Percentiles rank a stretch among this genome's conserved stretches.
These are phyloP conservation scores for Craseonycteris thonglongyai DNA, from an alignment of 2,113 vertebrate genomes.

Conservation along the genomic window DNA sequence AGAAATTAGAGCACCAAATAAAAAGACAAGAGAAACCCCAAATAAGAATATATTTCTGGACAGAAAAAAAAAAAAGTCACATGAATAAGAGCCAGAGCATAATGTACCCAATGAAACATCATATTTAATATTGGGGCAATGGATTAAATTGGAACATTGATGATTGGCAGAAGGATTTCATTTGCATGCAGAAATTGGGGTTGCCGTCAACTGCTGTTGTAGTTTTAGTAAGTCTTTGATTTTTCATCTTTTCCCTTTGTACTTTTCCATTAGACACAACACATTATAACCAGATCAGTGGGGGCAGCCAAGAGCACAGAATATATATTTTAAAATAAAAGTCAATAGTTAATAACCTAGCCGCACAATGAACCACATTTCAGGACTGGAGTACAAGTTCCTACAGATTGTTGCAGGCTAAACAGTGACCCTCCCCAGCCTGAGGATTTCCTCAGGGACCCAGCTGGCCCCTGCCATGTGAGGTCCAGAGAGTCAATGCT, in stretches of 20 bases:
- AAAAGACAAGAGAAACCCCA: background rate
- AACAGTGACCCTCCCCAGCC: background rate
- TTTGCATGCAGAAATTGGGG: background rate
- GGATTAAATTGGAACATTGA: background rate
- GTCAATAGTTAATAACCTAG: background rate
- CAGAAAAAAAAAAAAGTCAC: background rate
- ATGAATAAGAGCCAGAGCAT: background rate
- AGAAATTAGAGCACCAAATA: background rate
- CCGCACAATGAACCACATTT: background rate
- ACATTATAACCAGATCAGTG: background rate
- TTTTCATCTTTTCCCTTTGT: constrained; percentile 9
- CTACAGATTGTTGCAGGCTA: background rate
- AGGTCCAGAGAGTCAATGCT: background rate
- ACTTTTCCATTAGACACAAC: constrained; percentile 24
- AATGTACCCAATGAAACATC: constrained; percentile 27
- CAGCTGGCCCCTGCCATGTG: background rate
- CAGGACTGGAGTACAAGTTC: background rate
- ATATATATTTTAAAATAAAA: constrained; percentile 40
- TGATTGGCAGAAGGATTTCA: background rate
- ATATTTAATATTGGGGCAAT: background rate
- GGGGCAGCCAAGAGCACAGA: constrained; percentile 13
- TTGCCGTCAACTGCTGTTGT: background rate
- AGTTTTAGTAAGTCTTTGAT: background rate
- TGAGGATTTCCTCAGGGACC: background rate
- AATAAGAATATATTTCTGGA: background rate